Evolutionary conservation across 1,140 invertebrate genomes (phyloP).

Genomic region (Copidosoma floridanum): DNA sequence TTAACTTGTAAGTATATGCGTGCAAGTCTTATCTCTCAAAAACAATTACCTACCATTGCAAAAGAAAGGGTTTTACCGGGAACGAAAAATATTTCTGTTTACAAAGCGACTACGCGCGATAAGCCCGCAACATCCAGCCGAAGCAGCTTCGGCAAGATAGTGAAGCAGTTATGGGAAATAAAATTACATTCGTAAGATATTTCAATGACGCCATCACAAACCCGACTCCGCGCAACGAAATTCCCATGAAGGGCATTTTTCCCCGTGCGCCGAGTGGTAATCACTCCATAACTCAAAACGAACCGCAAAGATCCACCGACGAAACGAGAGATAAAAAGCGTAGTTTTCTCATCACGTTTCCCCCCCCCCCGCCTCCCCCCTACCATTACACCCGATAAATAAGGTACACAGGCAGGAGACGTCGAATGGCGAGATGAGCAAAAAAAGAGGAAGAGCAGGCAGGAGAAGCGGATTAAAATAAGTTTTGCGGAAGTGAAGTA

Average conservation of each 20-base stretch:
- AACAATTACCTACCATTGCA: neutral
- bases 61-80: no score
- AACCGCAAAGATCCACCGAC: neutral
- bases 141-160: neutral
- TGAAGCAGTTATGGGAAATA: no score
- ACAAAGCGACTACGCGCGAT: neutral
- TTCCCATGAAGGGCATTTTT: neutral
- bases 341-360: no score
- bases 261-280: neutral
- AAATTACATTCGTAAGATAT: conserved; percentile 5
- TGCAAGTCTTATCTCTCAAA: neutral
- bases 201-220: neutral
- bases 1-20: neutral
- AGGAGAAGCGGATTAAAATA: conserved; percentile 20
- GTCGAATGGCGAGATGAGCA: neutral
- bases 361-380: no score
- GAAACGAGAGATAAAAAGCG: no score
- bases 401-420: conserved; percentile 2
- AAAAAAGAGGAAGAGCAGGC: conserved; percentile 8
- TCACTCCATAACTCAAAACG: neutral
- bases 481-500: conserved; percentile 18
- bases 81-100: neutral
- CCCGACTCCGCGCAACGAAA: neutral
- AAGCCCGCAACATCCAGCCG: no score
- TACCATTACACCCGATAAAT: conserved; percentile 9